Percentiles rank a stretch among this genome's conserved stretches.
These are phyloP conservation scores for Stramonita haemastoma DNA, from an alignment of 2,888 invertebrate species.

Conservation along the genomic window DNA sequence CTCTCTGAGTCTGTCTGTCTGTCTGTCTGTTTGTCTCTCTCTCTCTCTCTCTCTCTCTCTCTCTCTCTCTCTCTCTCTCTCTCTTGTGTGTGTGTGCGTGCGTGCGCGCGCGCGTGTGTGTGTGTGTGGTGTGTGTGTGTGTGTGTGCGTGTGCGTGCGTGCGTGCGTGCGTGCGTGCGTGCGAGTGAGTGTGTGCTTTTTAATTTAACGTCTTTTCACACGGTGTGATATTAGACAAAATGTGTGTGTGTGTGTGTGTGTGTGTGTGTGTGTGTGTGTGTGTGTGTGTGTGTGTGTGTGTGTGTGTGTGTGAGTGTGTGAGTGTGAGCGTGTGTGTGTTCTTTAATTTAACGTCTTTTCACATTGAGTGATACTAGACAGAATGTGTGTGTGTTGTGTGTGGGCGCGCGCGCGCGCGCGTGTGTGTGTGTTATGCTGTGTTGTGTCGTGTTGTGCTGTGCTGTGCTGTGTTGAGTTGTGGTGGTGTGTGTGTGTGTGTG, in stretches of 20 bases:
- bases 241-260: too few relatives aligned
- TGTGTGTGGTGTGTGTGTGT: background rate
- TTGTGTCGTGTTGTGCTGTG: background rate
- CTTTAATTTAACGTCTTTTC: too few relatives aligned
- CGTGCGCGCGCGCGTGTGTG: background rate
- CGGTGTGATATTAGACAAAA: too few relatives aligned
- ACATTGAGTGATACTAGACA: too few relatives aligned
- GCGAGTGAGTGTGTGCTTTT: background rate
- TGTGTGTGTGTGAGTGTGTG: too few relatives aligned
- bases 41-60: background rate
- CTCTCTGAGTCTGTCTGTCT: background rate
- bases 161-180: background rate
- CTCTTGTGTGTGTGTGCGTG: background rate
- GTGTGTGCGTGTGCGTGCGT: background rate
- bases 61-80: background rate
- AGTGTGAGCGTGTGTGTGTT: too few relatives aligned
- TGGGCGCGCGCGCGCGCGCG: background rate
- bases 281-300: too few relatives aligned
- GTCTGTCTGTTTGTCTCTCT: background rate
- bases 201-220: too few relatives aligned
- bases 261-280: too few relatives aligned
- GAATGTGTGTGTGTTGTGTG: too few relatives aligned
- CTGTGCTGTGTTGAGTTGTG: conserved; percentile 13
- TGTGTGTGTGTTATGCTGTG: background rate
- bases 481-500: background rate